Conservation (phyloP, 2,113 vertebrate species). For the Rhinopomastus cyanomelas region DNA sequence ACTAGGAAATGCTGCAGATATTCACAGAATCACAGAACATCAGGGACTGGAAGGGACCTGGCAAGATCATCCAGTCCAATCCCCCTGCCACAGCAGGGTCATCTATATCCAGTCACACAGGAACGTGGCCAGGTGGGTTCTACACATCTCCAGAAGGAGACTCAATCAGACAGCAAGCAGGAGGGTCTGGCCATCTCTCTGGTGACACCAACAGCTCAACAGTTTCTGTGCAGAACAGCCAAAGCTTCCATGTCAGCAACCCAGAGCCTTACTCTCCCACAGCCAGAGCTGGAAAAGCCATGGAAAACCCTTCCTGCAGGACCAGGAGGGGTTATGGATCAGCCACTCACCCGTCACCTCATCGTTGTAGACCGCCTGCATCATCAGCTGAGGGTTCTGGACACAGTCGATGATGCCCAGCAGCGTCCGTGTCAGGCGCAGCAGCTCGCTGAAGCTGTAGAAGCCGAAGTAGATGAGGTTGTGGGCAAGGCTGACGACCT, state of each 20-base stretch:
- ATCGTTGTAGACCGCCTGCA: conserved; percentile 76
- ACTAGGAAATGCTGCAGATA: not conserved
- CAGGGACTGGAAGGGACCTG: no score
- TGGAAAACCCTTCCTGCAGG: not conserved
- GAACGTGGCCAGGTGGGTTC: no score
- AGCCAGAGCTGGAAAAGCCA: not conserved
- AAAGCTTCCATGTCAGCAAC: not conserved
- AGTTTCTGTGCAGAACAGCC: not conserved
- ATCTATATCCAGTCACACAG: no score
- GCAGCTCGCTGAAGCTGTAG: conserved; percentile 97
- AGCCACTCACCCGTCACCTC: conserved; percentile 80
- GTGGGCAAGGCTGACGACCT: conserved; percentile 95
- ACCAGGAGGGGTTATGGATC: not conserved
- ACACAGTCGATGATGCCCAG: conserved; percentile 96
- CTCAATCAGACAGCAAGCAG: not conserved
- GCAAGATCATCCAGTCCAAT: no score
- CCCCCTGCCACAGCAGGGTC: no score
- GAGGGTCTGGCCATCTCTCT: not conserved
- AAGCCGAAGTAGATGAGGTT: conserved; percentile 99
- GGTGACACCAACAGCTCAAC: not conserved
- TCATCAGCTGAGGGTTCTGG: conserved; percentile 77
- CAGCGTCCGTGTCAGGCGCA: conserved; percentile 91
- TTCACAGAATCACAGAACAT: no score
- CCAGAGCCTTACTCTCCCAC: rapidly evolving
- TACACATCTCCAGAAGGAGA: no score